These are phyloP conservation scores for Phenacoccus solenopsis DNA, from an alignment of 1,140 invertebrate species.

Conservation along the genomic window DNA sequence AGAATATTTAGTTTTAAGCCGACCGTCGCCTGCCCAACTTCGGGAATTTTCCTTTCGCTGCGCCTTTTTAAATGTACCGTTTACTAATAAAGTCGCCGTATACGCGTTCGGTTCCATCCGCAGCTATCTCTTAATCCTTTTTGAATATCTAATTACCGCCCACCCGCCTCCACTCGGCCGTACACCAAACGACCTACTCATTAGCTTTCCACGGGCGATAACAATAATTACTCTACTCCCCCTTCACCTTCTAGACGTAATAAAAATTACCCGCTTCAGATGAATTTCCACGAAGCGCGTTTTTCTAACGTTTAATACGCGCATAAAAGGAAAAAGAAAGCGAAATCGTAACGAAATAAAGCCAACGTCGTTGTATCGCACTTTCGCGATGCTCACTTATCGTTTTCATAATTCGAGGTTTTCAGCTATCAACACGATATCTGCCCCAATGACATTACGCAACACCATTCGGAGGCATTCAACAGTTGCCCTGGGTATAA, in stretches of 20 bases:
- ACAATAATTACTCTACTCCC: background rate
- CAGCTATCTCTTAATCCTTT: background rate
- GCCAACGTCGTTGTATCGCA: too few species aligned
- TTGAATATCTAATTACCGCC: background rate
- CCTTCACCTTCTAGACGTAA: background rate
- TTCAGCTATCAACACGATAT: too few species aligned
- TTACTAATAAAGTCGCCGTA: background rate
- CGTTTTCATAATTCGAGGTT: too few species aligned
- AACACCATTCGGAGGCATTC: too few species aligned
- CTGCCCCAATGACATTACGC: too few species aligned
- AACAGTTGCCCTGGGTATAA: too few species aligned
- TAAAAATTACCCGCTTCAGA: background rate
- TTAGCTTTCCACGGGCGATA: background rate
- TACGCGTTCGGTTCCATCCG: background rate
- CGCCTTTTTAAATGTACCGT: background rate
- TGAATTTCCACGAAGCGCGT: too few species aligned
- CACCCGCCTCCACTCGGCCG: too few species aligned
- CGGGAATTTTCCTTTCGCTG: background rate
- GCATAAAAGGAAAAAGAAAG: too few species aligned
- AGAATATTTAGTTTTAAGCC: conserved; percentile 3
- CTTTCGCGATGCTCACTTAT: too few species aligned
- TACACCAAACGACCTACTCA: background rate
- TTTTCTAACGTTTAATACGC: too few species aligned
- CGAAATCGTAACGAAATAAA: too few species aligned
- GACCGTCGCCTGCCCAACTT: background rate